Percentiles rank a stretch among this genome's conserved stretches.
Conservation (phyloP, 2,797 vertebrate genomes). For the Ceryle rudis region DNA sequence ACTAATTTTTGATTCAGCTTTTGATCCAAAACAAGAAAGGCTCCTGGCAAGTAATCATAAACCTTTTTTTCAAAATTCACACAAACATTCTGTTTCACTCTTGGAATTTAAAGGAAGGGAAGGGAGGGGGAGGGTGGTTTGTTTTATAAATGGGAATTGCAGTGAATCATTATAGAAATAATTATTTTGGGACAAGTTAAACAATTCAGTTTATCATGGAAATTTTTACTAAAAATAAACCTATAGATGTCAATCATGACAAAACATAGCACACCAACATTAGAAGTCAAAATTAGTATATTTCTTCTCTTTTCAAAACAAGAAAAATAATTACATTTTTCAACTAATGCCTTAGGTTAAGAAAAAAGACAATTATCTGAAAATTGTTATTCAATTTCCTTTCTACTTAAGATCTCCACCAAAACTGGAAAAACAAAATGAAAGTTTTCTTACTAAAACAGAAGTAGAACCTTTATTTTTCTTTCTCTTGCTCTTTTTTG, state of each 20-base stretch:
- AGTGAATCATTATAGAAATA: background rate
- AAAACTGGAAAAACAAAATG: background rate
- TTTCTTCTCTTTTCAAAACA: background rate
- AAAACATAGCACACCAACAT: background rate
- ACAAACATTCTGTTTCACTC: background rate
- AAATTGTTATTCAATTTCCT: background rate
- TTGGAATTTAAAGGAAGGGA: background rate
- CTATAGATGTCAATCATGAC: background rate
- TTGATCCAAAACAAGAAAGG: background rate
- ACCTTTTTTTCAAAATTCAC: background rate
- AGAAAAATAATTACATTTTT: background rate
- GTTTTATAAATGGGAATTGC: background rate
- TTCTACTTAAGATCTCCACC: background rate
- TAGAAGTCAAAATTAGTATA: background rate
- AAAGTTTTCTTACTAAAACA: background rate
- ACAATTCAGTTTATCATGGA: background rate
- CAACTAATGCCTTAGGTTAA: background rate
- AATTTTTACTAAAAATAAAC: background rate
- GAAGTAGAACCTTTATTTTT: background rate
- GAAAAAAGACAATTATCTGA: background rate
- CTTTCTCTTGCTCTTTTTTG: background rate
- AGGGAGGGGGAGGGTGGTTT: background rate
- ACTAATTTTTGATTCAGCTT: background rate
- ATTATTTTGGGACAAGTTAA: background rate
- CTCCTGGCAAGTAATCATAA: background rate